Base-by-base conservation (phyloP, 2,888 invertebrate species). In the Dexiosoma caninum region DNA sequence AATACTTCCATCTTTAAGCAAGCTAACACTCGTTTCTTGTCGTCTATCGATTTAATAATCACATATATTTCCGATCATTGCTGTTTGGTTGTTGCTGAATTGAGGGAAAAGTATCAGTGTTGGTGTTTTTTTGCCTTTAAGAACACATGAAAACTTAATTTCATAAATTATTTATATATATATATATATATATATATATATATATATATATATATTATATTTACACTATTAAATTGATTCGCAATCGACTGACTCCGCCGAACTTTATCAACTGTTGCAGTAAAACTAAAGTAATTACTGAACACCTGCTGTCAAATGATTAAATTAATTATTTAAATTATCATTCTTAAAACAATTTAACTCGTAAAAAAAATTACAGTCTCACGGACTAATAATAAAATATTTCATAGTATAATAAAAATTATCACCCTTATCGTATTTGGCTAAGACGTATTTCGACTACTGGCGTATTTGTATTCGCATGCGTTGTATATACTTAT, bases 371-470 rank as follows among this genome's bases (percentile, higher is more conserved):
- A 62, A 51, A n/a, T n/a, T 81, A 81, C 80, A 81, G 80, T 81
- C 80, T 81, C 80, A 81, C 76, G 76, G 80, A 81, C 77, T 67
- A 81, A 81, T 81, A 81, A 81, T 67, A 71, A n/a, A 57, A 49
- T 46, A 40, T 57, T 71, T 60, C 71, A n/a, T n/a, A n/a, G n/a
- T n/a, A n/a, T n/a, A n/a, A n/a, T n/a, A n/a, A n/a, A n/a, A n/a
- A n/a, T n/a, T n/a, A n/a, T n/a, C n/a, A n/a, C n/a, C n/a, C n/a
- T n/a, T n/a, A n/a, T n/a, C n/a, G n/a, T n/a, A n/a, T n/a, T n/a
- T n/a, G n/a, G n/a, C n/a, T n/a, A n/a, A n/a, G n/a, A n/a, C n/a
- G n/a, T n/a, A n/a, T n/a, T n/a, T n/a, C n/a, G n/a, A n/a, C n/a
- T n/a, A n/a, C n/a, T n/a, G n/a, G n/a, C n/a, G n/a, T n/a, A n/a